Percentiles rank a stretch among this genome's conserved stretches.
Evolutionary conservation across 2,113 vertebrate genomes (phyloP).

Genomic region (Paralichthys olivaceus): DNA sequence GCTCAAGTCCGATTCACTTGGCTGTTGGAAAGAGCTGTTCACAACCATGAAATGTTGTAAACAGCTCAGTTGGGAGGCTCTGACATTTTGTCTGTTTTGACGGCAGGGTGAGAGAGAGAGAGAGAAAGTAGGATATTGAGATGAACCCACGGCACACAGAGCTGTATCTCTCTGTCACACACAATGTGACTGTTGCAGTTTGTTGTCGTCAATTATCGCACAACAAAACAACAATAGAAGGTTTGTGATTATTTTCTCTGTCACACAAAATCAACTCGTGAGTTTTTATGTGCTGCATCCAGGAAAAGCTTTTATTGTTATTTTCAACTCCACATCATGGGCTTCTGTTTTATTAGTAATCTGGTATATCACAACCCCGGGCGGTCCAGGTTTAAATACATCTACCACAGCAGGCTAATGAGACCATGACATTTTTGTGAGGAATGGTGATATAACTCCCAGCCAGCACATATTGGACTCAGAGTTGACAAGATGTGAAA

Average conservation of each 20-base stretch:
- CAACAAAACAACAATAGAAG: constrained; percentile 9
- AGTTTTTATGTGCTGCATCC: neutral
- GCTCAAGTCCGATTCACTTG: constrained; percentile 10
- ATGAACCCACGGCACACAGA: constrained; percentile 5
- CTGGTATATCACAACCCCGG: neutral
- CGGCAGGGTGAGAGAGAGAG: constrained; percentile 4
- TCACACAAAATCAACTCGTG: neutral
- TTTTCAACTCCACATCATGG: neutral
- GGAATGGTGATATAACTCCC: neutral
- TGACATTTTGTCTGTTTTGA: constrained; percentile 55
- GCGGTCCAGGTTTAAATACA: neutral
- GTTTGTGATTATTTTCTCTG: neutral
- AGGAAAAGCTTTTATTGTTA: neutral
- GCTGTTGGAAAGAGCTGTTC: constrained; percentile 38
- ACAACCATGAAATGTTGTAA: constrained; percentile 48
- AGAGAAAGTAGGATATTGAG: neutral
- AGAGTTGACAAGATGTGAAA: neutral
- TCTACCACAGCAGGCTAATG: neutral
- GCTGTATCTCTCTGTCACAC: constrained; percentile 1
- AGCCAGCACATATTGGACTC: neutral
- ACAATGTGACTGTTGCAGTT: constrained; percentile 17
- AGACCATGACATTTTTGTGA: constrained; percentile 1
- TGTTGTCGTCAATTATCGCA: constrained; percentile 17
- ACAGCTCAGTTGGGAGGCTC: constrained; percentile 42
- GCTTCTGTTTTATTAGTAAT: neutral